Evolutionary conservation across 2,888 invertebrate species (phyloP).

Genomic region (Oxyteleia sp.): DNA sequence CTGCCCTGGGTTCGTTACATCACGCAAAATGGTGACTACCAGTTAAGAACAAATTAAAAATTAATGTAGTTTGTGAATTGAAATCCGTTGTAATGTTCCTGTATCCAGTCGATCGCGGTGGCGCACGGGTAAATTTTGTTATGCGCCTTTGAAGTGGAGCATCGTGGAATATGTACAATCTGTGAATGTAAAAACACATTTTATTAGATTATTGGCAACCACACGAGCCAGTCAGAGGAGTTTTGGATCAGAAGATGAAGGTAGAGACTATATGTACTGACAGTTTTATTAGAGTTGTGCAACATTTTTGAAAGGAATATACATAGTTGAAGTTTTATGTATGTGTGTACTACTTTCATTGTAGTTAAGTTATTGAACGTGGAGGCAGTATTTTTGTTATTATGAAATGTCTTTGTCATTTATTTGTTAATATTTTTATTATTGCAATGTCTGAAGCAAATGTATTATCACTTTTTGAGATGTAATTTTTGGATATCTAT

Average conservation of each 20-base stretch:
- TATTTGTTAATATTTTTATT: constrained; percentile 27
- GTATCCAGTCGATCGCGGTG: too few species aligned
- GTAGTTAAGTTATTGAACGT: constrained; percentile 43
- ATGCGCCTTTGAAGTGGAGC: too few species aligned
- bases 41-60: too few species aligned
- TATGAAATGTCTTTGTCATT: constrained; percentile 28
- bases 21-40: too few species aligned
- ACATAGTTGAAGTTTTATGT: too few species aligned
- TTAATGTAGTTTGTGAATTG: too few species aligned
- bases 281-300: constrained; percentile 54
- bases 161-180: constrained; percentile 40
- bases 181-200: constrained; percentile 38
- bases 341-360: too few species aligned
- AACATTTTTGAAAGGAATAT: constrained; percentile 44
- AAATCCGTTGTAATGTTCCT: too few species aligned
- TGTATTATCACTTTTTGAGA: constrained; percentile 25
- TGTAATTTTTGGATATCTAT: constrained; percentile 18
- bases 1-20: too few species aligned
- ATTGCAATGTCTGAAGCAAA: constrained; percentile 10
- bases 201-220: constrained; percentile 51
- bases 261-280: constrained; percentile 38
- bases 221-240: constrained; percentile 33
- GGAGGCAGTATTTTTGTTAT: constrained; percentile 52
- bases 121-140: too few species aligned
- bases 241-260: constrained; percentile 23